Evolutionary conservation across 2,888 invertebrate species (phyloP), one percentile per base, ranked within the genome.

Genomic region (Pandemis corylana): DNA sequence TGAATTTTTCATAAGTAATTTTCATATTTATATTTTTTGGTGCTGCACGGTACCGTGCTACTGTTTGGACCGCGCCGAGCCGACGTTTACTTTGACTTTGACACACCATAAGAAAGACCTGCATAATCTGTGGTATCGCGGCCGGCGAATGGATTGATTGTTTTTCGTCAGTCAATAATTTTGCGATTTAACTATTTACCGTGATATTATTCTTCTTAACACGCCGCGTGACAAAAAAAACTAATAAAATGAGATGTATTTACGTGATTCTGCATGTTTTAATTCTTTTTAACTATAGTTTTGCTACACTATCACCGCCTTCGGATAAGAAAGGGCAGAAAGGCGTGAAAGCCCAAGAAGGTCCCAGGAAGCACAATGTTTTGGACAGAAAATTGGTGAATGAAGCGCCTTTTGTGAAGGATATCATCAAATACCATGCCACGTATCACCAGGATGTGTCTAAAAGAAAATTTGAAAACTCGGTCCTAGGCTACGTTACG

Each of bases 401-500:
- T 4, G 95, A 96, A 86, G 95, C 96, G 62, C 96, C 97, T 7
- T 94, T 95, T 76, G 95, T 96, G 6, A 96, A 96, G 82, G 97
- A 98, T 83, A 97, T 99, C 72, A 85, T 98, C 65, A 95, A 95
- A 76, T 97, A 98, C 85, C 96, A 97, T 85, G 96, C 96, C 68
- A 95, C 96, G 0, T 98, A 97, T 88, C 96, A 96, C 84, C 96
- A 96, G 82, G 96, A 97, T 70, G 96, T 97, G 5, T 90, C 95
- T 13, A 84, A 93, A 1, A 95, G 96, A 74, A 95, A 96, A 80
- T 97, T 97, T 83, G 94, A 96, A 77, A 97, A 97, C 65, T 94
- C 96, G n/a, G 96, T 97, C 15, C 92, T 99, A 77, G 99, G 98
- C 74, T 99, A 98, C 90, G 97, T 99, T 63, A 99, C 99, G 64